These are phyloP conservation scores for Apocrypta bakeri DNA, from an alignment of 1,140 invertebrate species.

Conservation along the genomic window DNA sequence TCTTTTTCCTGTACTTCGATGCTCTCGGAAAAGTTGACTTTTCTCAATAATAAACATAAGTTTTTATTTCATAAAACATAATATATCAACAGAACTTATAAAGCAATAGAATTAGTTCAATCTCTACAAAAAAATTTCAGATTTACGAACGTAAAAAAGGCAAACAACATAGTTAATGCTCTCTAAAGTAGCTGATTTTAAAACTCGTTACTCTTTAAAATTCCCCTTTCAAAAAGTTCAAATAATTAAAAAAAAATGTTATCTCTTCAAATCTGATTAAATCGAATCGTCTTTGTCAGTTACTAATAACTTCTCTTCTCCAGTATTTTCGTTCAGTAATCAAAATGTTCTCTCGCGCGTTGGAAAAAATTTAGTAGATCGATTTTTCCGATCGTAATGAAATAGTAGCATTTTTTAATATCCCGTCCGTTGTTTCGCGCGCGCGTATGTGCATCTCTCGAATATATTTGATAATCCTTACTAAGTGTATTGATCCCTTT, in stretches of 20 bases:
- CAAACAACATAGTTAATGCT: not conserved
- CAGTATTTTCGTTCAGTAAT: not conserved
- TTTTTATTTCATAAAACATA: not conserved
- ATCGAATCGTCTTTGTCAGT: not conserved
- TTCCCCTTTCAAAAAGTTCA: not conserved
- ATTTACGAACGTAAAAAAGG: too few relatives aligned
- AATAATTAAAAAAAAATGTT: not conserved
- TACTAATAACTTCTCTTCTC: not conserved
- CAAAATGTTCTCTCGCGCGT: not conserved
- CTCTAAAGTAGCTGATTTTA: not conserved
- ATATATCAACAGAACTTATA: not conserved
- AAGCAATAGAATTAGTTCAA: not conserved
- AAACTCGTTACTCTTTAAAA: not conserved
- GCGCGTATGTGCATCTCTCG: not conserved
- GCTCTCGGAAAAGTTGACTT: not conserved
- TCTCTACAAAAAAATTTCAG: too few relatives aligned
- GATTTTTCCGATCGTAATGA: slow-evolving; percentile 23
- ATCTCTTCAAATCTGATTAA: not conserved
- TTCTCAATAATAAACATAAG: not conserved
- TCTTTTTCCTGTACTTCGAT: not conserved
- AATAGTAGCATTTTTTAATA: slow-evolving; percentile 24
- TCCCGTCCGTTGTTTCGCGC: slow-evolving; percentile 42
- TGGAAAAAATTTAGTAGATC: slow-evolving; percentile 9
- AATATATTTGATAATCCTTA: slow-evolving; percentile 45
- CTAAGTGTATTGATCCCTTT: slow-evolving; percentile 13